phyloP scores from a whole-genome alignment of 2,888 invertebrate genomes.

The Tanytarsus gracilentus region DNA sequence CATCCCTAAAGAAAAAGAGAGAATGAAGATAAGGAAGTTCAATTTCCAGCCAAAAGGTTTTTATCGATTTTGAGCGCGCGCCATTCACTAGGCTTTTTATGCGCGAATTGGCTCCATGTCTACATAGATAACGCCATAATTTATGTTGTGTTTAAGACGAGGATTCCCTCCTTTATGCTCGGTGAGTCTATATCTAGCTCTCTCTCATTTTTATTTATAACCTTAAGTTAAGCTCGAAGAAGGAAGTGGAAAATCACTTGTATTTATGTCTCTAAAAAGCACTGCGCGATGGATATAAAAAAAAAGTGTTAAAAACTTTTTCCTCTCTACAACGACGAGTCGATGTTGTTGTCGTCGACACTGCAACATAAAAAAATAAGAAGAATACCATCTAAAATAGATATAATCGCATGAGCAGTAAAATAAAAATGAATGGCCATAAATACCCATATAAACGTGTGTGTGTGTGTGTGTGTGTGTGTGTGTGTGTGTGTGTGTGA shows the following conservation, averaged over 20 bases:
- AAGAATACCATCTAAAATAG: not conserved
- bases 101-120: constrained; percentile 7
- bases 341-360: no score
- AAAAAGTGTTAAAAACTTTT: not conserved
- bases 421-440: not conserved
- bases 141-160: constrained; percentile 13
- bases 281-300: no score
- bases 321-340: no score
- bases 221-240: no score
- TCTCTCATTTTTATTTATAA: no score
- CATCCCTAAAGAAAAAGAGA: no score
- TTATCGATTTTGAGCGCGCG: not conserved
- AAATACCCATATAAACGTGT: not conserved
- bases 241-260: no score
- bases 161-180: no score
- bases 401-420: not conserved
- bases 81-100: not conserved
- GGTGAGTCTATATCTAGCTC: no score
- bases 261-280: no score
- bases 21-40: no score
- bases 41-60: not conserved
- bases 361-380: no score
- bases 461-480: not conserved
- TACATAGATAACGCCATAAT: constrained; percentile 19
- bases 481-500: not conserved